Base-by-base conservation (phyloP, 2,113 vertebrate genomes). In the Odocoileus virginianus region DNA sequence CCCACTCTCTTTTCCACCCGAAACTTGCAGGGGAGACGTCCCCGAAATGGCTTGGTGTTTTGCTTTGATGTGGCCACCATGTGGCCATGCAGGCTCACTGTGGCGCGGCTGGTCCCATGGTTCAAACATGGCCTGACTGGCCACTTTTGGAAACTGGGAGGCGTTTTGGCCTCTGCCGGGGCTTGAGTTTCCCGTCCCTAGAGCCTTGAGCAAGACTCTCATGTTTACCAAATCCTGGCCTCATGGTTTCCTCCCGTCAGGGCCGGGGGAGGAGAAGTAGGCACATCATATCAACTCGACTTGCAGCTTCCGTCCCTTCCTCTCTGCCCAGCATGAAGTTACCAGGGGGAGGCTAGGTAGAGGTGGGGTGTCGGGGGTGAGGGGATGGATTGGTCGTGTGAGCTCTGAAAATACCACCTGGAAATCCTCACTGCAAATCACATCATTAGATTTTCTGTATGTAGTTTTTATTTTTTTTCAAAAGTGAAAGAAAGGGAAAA, bases 141-240 rank as follows among this genome's bases (percentile, higher is more conserved):
- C 79, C 52, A 36, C 28, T 84, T 91, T 95, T 79, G 96, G 91
- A 95, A 94, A 64, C 81, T 83, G 89, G 61, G 92, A 95, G 91
- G 84, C 33, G n/a, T 43, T 91, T 86, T 79, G 19, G 3, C n/a
- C 40, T 92, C 81, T 25, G 87, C 85, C 86, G 74, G 13, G 23
- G 30, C 52, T 74, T 74, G 55, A 50, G 30, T 89, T 97, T 93
- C 30, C 60, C 28, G 96, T 96, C 94, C 60, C 85, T 16, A 47
- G 81, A 85, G 81, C 54, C 87, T n/a, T 95, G 96, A 95, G 89
- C 57, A 96, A 93, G 81, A 84, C 30, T 47, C 27, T 97, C 55
- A 2, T 87, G 95, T 94, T 97, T 93, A 97, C 91, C 89, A 15
- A 61, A 71, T 91, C 19, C 40, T 54, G 64, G 57, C 21, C 55